phyloP scores from a whole-genome alignment of 35 echinoderm and acorn worm genomes.

The Nesometra sesokonis region DNA sequence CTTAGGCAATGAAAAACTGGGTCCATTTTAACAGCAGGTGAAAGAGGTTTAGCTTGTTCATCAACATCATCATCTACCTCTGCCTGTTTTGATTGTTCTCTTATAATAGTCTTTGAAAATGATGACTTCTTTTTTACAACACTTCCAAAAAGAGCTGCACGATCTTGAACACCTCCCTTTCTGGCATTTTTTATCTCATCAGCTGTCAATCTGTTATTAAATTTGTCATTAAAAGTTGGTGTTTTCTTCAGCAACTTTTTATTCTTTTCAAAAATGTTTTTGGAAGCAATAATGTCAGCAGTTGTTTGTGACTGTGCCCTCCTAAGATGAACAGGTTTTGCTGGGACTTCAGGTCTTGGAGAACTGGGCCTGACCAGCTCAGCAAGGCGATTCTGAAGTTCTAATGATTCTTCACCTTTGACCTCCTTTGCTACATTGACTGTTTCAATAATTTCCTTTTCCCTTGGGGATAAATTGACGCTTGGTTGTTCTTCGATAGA shows the following conservation, averaged over 20 bases:
- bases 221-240: background rate
- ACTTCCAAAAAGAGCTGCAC: constrained; percentile 53
- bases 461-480: background rate
- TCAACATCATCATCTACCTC: background rate
- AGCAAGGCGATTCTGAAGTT: background rate
- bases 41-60: background rate
- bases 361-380: background rate
- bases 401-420: background rate
- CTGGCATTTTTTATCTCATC: background rate
- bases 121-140: constrained; percentile 33
- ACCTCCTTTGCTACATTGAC: background rate
- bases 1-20: background rate
- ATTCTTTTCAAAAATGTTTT: background rate
- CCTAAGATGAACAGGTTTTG: background rate
- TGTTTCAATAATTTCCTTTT: background rate
- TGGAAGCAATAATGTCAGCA: background rate
- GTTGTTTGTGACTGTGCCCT: background rate
- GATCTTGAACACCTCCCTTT: constrained; percentile 21
- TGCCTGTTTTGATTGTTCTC: background rate
- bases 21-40: background rate
- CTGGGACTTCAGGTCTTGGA: background rate
- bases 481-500: background rate
- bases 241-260: background rate
- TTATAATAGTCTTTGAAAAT: background rate
- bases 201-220: background rate